Base-by-base conservation (phyloP, 2,797 vertebrate genomes). In the Characodon lateralis region DNA sequence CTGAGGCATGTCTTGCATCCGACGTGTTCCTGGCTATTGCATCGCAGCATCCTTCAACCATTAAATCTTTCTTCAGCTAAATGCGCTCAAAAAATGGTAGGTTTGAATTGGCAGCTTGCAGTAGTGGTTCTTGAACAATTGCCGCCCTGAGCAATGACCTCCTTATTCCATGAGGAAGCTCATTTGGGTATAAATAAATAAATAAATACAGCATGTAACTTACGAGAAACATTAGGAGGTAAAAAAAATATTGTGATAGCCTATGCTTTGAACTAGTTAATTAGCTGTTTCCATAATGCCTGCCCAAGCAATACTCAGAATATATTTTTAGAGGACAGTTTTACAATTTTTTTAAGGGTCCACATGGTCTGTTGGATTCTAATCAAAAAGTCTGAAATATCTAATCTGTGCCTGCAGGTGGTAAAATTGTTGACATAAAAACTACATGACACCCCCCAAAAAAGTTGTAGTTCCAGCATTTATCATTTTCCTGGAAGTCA, bases 71-170 rank as follows among this genome's bases (percentile, higher is more conserved):
- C 78, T 43, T 77, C 80, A 78, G 59, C 20, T 16, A 16, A 69
- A 48, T 3, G n/a, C 14, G 12, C 51, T 55, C 14, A 75, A 76
- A 83, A 65, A 53, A 13, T 58, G 77, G 74, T 53, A 80, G 72
- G 48, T 69, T 84, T 87, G 85, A 87, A 83, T 85, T 84, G 83
- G 85, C 78, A 83, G 73, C 79, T 80, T 88, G 87, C 61, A 65
- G 61, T 22, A 18, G 61, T 65, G 61, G 63, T 12, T 41, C 63
- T 24, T 66, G 35, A 41, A 35, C 6, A 41, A 66, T 66, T 66
- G 35, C 20, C 39, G 20, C 63, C 35, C 20, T 43, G 63, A 35
- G 63, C 63, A 43, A 9, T 10, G 1, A 2, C 31, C 31, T 35
- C 31, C 61, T 41, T 13, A 13, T 9, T 10, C 35, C 63, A 65